phyloP scores from a whole-genome alignment of 1,140 invertebrate genomes.

The Trichonephila clavipes region DNA sequence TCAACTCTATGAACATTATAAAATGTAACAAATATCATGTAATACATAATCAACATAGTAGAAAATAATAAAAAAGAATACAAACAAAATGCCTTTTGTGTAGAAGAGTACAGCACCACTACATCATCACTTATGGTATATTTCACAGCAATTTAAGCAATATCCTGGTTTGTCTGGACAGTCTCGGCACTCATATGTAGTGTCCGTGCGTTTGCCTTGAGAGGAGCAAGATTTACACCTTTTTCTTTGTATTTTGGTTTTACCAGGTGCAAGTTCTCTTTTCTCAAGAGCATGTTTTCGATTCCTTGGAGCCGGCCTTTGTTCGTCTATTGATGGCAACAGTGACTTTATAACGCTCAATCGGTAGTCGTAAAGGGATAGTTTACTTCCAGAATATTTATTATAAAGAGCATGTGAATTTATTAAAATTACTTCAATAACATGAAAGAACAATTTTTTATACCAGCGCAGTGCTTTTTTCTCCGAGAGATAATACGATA shows the following conservation, averaged over 20 bases:
- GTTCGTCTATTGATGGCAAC: neutral
- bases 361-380: neutral
- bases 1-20: neutral
- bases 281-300: no score
- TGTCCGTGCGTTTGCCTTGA: no score
- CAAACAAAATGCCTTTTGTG: no score
- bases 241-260: no score
- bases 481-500: constrained; percentile 47
- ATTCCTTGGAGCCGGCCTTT: no score
- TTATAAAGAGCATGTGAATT: constrained; percentile 32
- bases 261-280: no score
- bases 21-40: neutral
- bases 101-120: no score
- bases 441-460: constrained; percentile 7
- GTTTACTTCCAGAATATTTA: constrained; percentile 21
- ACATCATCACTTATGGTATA: no score
- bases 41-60: constrained; percentile 7
- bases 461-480: constrained; percentile 17
- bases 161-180: no score
- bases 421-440: constrained; percentile 5
- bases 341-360: neutral
- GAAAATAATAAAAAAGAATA: neutral
- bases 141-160: no score
- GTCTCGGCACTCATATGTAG: no score
- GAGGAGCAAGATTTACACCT: no score